Evolutionary conservation across 1,140 invertebrate genomes (phyloP).

Genomic region (Zophobas atratus): DNA sequence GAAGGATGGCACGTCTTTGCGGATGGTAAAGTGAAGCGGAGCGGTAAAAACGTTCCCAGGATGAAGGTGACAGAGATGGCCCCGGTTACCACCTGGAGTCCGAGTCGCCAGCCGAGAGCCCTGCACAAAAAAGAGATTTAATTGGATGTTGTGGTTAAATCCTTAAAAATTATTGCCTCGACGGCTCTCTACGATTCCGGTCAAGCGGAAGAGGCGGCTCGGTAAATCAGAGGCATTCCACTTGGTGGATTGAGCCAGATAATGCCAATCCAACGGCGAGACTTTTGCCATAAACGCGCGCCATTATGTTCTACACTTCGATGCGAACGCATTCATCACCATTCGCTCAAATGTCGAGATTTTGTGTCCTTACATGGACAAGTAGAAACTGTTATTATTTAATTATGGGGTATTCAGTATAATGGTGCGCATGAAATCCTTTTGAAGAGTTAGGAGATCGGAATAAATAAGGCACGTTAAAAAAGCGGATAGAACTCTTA

Average conservation of each 20-base stretch:
- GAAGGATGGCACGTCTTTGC: conserved; percentile 88
- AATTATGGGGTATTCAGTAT: conserved; percentile 19
- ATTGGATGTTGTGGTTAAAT: conserved; percentile 12
- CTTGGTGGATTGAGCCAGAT: conserved; percentile 22
- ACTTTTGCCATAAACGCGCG: conserved; percentile 40
- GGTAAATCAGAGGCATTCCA: conserved; percentile 15
- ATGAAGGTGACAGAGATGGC: conserved; percentile 89
- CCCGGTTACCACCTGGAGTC: conserved; percentile 89
- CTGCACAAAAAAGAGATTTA: conserved; percentile 70
- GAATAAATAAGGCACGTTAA: background rate
- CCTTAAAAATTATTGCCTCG: background rate
- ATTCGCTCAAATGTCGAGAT: conserved; percentile 18
- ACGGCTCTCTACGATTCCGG: conserved; percentile 2
- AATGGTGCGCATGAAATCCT: conserved; percentile 8
- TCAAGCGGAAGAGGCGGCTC: conserved; percentile 6
- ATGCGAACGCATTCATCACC: conserved; percentile 23
- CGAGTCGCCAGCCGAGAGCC: conserved; percentile 89
- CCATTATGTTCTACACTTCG: conserved; percentile 20
- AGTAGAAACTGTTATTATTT: conserved; percentile 15
- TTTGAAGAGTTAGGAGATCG: background rate
- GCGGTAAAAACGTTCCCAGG: conserved; percentile 88
- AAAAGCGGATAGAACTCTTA: too few species aligned
- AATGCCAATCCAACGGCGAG: conserved; percentile 40
- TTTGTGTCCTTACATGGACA: conserved; percentile 11
- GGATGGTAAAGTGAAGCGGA: conserved; percentile 93